A percentile compares a stretch with the other conserved stretches of the same genome.
Evolutionary conservation across 2,113 vertebrate species (phyloP).

Genomic region (Nestor notabilis): DNA sequence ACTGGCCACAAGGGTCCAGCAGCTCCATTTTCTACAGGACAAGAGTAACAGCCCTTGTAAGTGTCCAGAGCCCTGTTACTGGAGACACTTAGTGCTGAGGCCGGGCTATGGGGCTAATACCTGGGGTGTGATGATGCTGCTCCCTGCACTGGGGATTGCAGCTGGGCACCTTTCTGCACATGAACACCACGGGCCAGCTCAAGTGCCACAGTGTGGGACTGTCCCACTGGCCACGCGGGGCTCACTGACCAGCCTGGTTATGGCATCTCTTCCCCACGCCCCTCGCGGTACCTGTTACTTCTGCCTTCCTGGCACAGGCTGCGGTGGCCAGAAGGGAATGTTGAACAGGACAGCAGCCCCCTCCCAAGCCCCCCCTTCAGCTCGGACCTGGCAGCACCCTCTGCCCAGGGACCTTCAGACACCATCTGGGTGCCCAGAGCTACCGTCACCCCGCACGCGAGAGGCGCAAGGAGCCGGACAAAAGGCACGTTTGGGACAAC

Average conservation of each 20-base stretch:
- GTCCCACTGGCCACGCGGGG: background rate
- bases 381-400: background rate
- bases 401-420: background rate
- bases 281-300: background rate
- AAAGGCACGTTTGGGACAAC: background rate
- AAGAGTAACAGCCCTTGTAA: constrained; percentile 51
- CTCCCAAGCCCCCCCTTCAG: background rate
- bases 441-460: fast-evolving
- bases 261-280: background rate
- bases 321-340: background rate
- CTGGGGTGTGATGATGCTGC: constrained; percentile 19
- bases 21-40: background rate
- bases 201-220: background rate
- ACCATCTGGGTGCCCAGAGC: background rate
- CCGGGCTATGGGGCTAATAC: background rate
- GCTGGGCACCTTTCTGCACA: background rate
- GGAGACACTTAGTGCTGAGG: constrained; percentile 44
- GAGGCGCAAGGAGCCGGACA: background rate
- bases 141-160: background rate
- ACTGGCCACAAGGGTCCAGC: background rate
- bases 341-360: background rate
- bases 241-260: background rate
- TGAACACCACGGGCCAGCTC: too few species aligned
- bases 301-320: background rate
- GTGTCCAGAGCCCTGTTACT: constrained; percentile 15